Conservation (phyloP, 2,113 vertebrate species). For the Ptyas mucosa region DNA sequence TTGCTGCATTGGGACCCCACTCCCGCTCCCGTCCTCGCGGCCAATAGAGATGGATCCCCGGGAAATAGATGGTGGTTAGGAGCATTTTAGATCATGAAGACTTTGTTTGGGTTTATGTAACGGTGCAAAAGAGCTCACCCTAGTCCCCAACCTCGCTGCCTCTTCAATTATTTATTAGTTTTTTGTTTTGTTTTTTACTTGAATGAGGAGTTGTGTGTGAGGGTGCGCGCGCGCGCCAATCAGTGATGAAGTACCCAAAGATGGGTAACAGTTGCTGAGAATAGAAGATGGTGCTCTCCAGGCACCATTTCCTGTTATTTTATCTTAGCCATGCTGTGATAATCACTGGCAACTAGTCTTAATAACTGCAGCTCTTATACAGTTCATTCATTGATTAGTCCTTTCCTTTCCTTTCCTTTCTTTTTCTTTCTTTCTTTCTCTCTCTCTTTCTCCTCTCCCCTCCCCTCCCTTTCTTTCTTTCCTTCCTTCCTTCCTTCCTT, state of each 20-base stretch:
- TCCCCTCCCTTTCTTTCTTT: too few relatives aligned
- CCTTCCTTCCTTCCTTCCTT: rapidly evolving
- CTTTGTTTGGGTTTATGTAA: neutral
- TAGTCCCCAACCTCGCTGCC: neutral
- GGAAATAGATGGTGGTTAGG: neutral
- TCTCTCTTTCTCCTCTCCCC: neutral
- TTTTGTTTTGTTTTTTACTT: neutral
- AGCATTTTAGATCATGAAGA: neutral
- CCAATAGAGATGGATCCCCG: neutral
- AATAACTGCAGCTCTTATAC: neutral
- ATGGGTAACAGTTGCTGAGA: neutral
- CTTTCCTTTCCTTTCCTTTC: too few relatives aligned
- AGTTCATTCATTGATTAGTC: neutral
- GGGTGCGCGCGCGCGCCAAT: neutral
- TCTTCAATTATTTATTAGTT: neutral
- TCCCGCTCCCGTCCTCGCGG: neutral
- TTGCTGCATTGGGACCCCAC: neutral
- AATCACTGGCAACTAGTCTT: neutral
- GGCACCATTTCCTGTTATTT: neutral
- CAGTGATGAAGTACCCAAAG: neutral
- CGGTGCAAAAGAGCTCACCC: neutral
- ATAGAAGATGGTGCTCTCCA: neutral
- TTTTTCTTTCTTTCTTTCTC: too few relatives aligned
- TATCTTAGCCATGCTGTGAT: neutral
- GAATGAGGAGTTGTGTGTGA: neutral